A percentile compares a stretch with the other conserved stretches of the same genome.
Conservation (phyloP, 2,888 invertebrate species). For the Meghimatium bilineatum region DNA sequence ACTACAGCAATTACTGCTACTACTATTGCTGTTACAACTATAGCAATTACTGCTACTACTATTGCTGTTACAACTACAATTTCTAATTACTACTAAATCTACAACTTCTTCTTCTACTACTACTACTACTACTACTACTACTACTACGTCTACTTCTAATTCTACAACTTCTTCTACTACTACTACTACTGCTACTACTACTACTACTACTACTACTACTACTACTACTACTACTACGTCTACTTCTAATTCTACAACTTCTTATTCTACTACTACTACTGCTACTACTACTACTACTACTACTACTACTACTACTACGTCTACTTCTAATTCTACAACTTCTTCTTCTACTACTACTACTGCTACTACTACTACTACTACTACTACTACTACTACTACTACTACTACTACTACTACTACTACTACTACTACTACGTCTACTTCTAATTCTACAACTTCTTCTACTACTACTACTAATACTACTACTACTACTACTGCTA, state of each 20-base stretch:
- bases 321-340: background rate
- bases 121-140: background rate
- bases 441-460: background rate
- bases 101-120: background rate
- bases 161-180: too few species aligned
- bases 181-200: too few species aligned
- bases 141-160: background rate
- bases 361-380: background rate
- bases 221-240: too few species aligned
- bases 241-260: background rate
- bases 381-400: background rate
- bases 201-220: too few species aligned
- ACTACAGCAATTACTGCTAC: too few species aligned
- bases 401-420: background rate
- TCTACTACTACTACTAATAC: background rate
- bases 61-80: too few species aligned
- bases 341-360: background rate
- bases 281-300: background rate
- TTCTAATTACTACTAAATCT: too few species aligned
- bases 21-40: too few species aligned
- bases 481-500: background rate
- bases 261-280: background rate
- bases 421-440: background rate
- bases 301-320: background rate
- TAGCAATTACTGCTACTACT: too few species aligned